These are phyloP conservation scores for Gallinago media DNA, from an alignment of 2,113 vertebrate species.

Conservation along the genomic window DNA sequence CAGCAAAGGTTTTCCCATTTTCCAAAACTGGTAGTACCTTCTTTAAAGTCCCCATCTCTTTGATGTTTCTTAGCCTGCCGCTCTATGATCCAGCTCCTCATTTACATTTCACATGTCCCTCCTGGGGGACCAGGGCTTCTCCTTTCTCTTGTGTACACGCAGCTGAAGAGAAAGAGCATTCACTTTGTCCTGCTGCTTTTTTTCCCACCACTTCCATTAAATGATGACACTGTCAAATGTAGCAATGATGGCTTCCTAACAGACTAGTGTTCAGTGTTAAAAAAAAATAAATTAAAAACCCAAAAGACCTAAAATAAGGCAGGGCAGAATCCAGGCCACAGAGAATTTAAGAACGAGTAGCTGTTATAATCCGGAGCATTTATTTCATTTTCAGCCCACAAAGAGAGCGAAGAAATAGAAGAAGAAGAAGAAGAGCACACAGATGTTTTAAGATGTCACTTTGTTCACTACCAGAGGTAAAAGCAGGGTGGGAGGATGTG, in stretches of 20 bases:
- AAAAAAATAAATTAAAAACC: neutral
- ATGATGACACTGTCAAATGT: neutral
- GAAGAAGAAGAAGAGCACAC: neutral
- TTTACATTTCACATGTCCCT: neutral
- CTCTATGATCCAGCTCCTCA: neutral
- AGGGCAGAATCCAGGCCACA: neutral
- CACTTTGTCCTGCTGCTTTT: neutral
- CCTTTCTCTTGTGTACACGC: neutral
- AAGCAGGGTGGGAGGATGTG: neutral
- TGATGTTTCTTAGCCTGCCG: fast-evolving
- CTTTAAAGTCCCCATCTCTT: neutral
- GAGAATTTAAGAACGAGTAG: neutral
- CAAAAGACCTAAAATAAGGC: neutral
- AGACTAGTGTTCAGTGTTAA: neutral
- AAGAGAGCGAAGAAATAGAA: neutral
- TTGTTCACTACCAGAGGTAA: neutral
- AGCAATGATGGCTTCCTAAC: neutral
- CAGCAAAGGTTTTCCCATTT: neutral
- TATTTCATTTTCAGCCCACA: neutral
- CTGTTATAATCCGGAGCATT: neutral
- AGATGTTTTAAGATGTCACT: neutral
- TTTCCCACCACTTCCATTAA: neutral
- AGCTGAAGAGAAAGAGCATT: neutral
- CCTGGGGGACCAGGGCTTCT: neutral
- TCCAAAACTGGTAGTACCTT: neutral